Evolutionary conservation across 2,797 vertebrate genomes (phyloP), one percentile per base, ranked within the genome.

Genomic region (Meda fulgida): DNA sequence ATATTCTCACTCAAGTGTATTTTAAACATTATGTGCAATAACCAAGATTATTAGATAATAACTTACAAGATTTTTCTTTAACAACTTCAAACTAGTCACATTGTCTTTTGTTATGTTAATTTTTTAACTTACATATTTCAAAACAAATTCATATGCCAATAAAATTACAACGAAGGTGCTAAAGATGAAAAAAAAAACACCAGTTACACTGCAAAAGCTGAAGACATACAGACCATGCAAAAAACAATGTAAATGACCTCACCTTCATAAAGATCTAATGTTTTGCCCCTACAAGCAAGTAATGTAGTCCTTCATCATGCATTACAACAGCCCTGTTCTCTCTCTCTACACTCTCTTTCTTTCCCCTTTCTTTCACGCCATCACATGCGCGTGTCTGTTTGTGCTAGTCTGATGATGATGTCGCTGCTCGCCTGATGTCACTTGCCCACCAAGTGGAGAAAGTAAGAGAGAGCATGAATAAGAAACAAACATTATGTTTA

Each of bases 341-440:
- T 63, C 70, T 87, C 84, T 87, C 80, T 82, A 79, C 71, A 46
- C 78, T 65, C 51, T 79, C 26, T 73, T 70, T 58, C 81, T 77
- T 60, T 85, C 82, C 69, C 67, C 26, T 78, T 53, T 58, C 82
- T 80, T 69, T 85, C 82, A 60, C 82, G 26, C 83, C 75, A 86
- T 87, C 85, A 85, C 90, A 86, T 90, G 90, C 80, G 89, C 48
- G 69, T 86, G 84, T 89, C 87, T 89, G 87, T 84, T 87, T 88
- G 88, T 86, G 87, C 80, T 84, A 69, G 85, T 88, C 86, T 87
- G 82, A 84, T 85, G 84, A 84, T 82, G 82, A 87, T 88, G 83
- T 69, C 76, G 75, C 85, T 73, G 83, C 77, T 85, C 85, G 85
- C 75, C 86, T 86, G 77, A 51, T 80, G 85, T 53, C 75, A 89